Base-by-base conservation (phyloP, 2,113 vertebrate species). In the Manacus vitellinus region DNA sequence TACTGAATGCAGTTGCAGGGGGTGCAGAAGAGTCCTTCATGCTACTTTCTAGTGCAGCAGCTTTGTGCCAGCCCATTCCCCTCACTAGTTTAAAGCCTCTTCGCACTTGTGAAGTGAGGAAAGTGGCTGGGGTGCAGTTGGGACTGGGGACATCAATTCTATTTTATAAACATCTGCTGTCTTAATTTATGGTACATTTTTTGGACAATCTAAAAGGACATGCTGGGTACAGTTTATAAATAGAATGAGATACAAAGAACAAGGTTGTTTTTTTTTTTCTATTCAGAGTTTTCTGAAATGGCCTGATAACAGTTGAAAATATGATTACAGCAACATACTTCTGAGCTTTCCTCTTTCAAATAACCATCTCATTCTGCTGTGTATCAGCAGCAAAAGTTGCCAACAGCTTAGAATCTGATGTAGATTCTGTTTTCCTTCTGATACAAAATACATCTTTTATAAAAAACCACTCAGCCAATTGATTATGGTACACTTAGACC, bases 81-180 rank as follows among this genome's bases (percentile, higher is more conserved):
- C 25, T 75, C 62, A 17, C 25, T 49, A 37, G 27, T 70, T 93
- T 58, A 85, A 89, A 85, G 27, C 41, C 33, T 55, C 14, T n/a
- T 88, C 27, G 28, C 39, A 5, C 30, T 79, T 62, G n/a, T 51
- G 28, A 75, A 74, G 70, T 54, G 70, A 55, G 28, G 62, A 66
- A 37, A 73, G 46, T 14, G 13, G 33, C 58, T 82, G 73, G 46
- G 14, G 13, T 79, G 39, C 55, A 43, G 15, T 79, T 41, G 24
- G 58, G 31, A 80, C 14, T 73, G 62, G 59, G 61, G 43, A 76
- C 15, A 7, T 49, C n/a, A 37, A 61, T 85, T 92, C 37, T 89
- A 6, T 88, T 74, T 93, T 58, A 58, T 94, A 89, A 95, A 92
- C 49, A 76, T 94, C 73, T 93, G 66, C 49, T 86, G 18, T 72